Conservation (phyloP, 2,797 vertebrate species). For the Cetoscarus ocellatus region DNA sequence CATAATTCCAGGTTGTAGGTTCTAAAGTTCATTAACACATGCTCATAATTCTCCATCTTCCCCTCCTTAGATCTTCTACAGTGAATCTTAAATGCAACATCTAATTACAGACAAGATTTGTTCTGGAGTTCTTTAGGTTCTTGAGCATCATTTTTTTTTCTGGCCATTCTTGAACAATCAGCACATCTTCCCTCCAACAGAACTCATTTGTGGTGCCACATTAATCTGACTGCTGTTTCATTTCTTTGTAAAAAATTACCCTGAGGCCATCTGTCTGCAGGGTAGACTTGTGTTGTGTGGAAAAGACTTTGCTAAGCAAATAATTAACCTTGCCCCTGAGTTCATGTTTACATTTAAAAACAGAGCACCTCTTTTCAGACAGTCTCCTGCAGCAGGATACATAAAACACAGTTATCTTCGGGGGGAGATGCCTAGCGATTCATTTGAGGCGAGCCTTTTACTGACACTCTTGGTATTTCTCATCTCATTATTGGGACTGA, state of each 20-base stretch:
- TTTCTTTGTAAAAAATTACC: conserved; percentile 8
- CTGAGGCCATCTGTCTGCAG: background rate
- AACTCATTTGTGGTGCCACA: conserved; percentile 3
- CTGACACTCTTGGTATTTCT: conserved; percentile 82
- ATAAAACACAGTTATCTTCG: conserved; percentile 43
- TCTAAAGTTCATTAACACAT: too few relatives aligned
- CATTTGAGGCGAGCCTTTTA: conserved; percentile 77
- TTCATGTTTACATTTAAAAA: conserved; percentile 41
- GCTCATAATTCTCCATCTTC: too few relatives aligned
- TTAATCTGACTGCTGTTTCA: background rate
- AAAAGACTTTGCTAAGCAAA: conserved; percentile 22
- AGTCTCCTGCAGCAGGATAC: conserved; percentile 23
- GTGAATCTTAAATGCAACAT: too few relatives aligned
- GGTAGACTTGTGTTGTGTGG: background rate
- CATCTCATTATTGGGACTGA: conserved; percentile 83
- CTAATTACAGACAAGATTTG: too few relatives aligned
- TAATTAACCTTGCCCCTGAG: conserved; percentile 32
- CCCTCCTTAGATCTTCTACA: too few relatives aligned
- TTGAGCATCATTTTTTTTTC: too few relatives aligned
- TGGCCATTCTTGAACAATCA: background rate
- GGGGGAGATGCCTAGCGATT: conserved; percentile 40
- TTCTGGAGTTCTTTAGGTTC: too few relatives aligned
- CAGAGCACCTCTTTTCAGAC: conserved; percentile 26
- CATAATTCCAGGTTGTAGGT: too few relatives aligned
- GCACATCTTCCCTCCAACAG: background rate